Evolutionary conservation across 2,113 vertebrate species (phyloP).

Genomic region (Vicugna pacos): DNA sequence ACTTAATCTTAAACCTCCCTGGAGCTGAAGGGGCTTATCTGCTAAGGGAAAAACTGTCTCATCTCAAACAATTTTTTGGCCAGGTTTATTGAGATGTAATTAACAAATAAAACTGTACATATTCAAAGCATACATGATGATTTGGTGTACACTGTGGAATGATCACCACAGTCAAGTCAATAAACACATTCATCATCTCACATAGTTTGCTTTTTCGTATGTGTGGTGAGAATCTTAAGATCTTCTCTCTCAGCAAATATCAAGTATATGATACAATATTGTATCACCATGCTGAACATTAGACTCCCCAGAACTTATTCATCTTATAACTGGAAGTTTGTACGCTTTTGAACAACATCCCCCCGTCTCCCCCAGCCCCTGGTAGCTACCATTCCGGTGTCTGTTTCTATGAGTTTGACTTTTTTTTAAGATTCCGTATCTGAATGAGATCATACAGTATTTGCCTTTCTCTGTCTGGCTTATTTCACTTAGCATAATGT

Average conservation of each 20-base stretch:
- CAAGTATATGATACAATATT: not conserved
- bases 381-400: not conserved
- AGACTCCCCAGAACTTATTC: not conserved
- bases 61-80: not conserved
- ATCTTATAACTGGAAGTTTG: not conserved
- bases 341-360: not conserved
- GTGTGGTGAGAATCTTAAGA: not conserved
- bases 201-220: not conserved
- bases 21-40: not conserved
- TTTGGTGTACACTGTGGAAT: not conserved
- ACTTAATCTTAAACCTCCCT: not conserved
- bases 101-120: not conserved
- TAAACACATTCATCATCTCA: not conserved
- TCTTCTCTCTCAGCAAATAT: not conserved
- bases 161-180: not conserved
- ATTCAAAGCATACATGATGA: not conserved
- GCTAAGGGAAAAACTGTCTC: not conserved
- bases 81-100: not conserved
- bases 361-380: not conserved
- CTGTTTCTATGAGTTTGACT: not conserved
- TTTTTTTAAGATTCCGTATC: not conserved
- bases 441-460: not conserved
- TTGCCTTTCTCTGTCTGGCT: not conserved
- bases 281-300: fast-evolving
- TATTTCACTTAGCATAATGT: not conserved